A percentile compares a stretch with the other conserved stretches of the same genome.
phyloP scores from a whole-genome alignment of 2,113 vertebrate genomes.

The Microcebus jonahi region DNA sequence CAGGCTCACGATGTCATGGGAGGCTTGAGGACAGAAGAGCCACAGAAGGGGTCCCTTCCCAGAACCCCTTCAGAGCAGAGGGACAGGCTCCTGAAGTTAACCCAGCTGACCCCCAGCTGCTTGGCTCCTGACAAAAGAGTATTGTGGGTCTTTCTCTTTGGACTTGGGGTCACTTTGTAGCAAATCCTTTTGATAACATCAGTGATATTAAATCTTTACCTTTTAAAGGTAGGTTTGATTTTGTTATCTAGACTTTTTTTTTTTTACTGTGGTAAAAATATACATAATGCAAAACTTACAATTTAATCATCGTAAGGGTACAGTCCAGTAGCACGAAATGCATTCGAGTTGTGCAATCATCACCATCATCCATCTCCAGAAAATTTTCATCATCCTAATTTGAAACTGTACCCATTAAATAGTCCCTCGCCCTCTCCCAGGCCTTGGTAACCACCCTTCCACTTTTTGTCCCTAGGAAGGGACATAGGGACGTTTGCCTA shows the following conservation, averaged over 20 bases:
- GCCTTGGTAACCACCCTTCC: not conserved
- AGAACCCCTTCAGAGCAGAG: not conserved
- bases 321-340: not conserved
- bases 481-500: not conserved
- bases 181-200: slow-evolving; percentile 6
- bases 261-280: not conserved
- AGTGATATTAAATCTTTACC: not conserved
- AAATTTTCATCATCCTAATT: not conserved
- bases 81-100: not conserved
- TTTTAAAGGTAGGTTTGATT: slow-evolving; percentile 43
- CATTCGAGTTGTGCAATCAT: not conserved
- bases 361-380: not conserved
- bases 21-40: not conserved
- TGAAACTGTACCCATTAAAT: not conserved
- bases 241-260: not conserved
- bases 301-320: not conserved
- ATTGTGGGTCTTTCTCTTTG: slow-evolving; percentile 2
- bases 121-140: not conserved
- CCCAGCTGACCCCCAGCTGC: not conserved
- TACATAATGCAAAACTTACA: not conserved
- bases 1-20: not conserved
- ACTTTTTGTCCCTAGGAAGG: not conserved
- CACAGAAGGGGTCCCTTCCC: not conserved
- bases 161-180: not conserved
- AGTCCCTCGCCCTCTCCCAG: not conserved